A percentile compares a stretch with the other conserved stretches of the same genome.
Conservation (phyloP, 2,888 invertebrate species). For the Chouioia cunea region DNA sequence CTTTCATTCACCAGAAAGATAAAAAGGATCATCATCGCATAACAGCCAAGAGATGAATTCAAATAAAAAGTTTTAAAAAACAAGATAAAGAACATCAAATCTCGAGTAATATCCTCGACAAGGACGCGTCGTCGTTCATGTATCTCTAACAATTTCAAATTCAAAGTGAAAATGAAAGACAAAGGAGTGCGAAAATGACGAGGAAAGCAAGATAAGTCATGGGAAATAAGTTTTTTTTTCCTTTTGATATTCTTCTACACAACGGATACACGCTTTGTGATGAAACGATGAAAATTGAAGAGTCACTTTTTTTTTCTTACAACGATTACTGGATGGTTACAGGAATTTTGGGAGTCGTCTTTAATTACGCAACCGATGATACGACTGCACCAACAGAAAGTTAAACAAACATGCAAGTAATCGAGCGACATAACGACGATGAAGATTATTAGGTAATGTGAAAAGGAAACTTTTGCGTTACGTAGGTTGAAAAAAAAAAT, state of each 20-base stretch:
- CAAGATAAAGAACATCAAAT: too few species aligned
- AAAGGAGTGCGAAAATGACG: constrained; percentile 24
- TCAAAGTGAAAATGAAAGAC: constrained; percentile 1
- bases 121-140: constrained; percentile 16
- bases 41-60: not conserved
- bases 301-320: too few species aligned
- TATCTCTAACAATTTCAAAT: too few species aligned
- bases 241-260: not conserved
- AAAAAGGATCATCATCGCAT: constrained; percentile 7
- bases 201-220: constrained; percentile 11
- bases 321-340: too few species aligned
- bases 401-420: too few species aligned
- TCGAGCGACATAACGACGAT: too few species aligned
- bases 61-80: too few species aligned
- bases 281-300: not conserved
- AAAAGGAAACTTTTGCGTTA: not conserved
- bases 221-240: not conserved
- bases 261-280: not conserved
- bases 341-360: too few species aligned
- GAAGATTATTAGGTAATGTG: not conserved
- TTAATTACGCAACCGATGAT: too few species aligned
- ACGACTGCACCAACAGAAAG: too few species aligned
- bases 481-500: not conserved
- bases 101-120: not conserved
- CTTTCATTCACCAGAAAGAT: constrained; percentile 15